Evolutionary conservation across 1,140 invertebrate species (phyloP), one percentile per base, ranked within the genome.

Genomic region (Panonychus citri): DNA sequence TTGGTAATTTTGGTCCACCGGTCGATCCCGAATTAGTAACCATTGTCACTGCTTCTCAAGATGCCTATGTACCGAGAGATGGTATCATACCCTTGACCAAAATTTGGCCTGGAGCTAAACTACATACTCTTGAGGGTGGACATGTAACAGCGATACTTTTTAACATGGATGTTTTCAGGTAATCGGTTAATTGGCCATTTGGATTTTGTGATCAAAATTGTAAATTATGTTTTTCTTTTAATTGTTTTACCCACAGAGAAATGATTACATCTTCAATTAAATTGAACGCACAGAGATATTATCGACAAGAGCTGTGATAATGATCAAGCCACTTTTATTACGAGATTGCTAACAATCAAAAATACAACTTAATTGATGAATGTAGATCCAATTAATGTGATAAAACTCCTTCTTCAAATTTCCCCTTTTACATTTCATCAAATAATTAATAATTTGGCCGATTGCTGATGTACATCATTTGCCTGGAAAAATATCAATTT

Each of bases 21-120:
- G 60, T 66, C 13, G 66, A 66, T 61, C 63, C 62, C 21, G 60
- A 61, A 46, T 54, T 67, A 27, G 63, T 50, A 1, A 66, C 70
- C 37, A 66, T 69, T 37, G 66, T 73, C 3, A 63, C 66, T 17
- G 70, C 71, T 40, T 65, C 62, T 28, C 76, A 86, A 58, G 90
- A 96, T 71, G 89, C 83, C 1, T 97, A 97, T 70, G 82, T 96
- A 24, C 87, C 89, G 0, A 75, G 84, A 26, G 79, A 85, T 19
- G 80, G 81, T 54, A 81, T 85, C 30, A 78, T 80, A 55, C 77
- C 79, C 55, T 71, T 95, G 24, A 77, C 83, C 60, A 78, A 89
- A 60, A 78, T 95, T 56, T 96, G 90, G 90, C 88, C 88, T 0
- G 86, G 86, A 10, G 80, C 79, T 42, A 81, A 87, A 68, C 77